Conservation (phyloP, 2,797 vertebrate genomes). For the Epinephelus malabaricus region DNA sequence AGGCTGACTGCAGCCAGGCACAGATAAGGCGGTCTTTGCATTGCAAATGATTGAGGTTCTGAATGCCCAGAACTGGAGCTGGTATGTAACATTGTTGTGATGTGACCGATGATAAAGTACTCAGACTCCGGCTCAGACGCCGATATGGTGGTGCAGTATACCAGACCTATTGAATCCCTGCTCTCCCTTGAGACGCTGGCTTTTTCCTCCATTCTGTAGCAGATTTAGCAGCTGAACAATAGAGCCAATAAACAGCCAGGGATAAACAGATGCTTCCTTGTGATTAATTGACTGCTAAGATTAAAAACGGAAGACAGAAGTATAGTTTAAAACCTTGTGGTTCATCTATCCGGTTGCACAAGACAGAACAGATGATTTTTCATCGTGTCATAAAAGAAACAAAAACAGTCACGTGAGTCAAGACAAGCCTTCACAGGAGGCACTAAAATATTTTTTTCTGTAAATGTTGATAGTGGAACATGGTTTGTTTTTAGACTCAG, state of each 20-base stretch:
- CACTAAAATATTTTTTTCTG: constrained; percentile 13
- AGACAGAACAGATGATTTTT: not conserved
- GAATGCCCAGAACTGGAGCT: constrained; percentile 40
- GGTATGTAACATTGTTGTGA: constrained; percentile 29
- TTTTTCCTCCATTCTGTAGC: constrained; percentile 43
- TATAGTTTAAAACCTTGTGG: constrained; percentile 1
- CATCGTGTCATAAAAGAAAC: constrained; percentile 4
- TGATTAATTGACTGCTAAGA: constrained; percentile 46
- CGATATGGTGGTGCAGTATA: constrained; percentile 27
- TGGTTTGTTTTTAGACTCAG: constrained; percentile 45
- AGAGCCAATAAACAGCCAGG: constrained; percentile 24
- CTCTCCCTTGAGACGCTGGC: constrained; percentile 44
- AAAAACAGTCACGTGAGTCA: constrained; percentile 35
- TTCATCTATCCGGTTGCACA: not conserved
- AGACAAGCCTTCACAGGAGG: constrained; percentile 33
- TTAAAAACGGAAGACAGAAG: constrained; percentile 40
- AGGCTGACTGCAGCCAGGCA: constrained; percentile 72
- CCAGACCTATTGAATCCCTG: constrained; percentile 49
- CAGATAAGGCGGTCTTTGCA: constrained; percentile 86
- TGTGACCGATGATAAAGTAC: constrained; percentile 61
- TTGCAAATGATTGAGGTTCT: constrained; percentile 73
- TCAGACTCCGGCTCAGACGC: constrained; percentile 44
- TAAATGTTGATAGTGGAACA: constrained; percentile 38
- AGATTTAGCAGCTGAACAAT: constrained; percentile 64
- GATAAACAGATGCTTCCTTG: constrained; percentile 54